Evolutionary conservation across 2,113 vertebrate species (phyloP).

Genomic region (Pogona vitticeps): DNA sequence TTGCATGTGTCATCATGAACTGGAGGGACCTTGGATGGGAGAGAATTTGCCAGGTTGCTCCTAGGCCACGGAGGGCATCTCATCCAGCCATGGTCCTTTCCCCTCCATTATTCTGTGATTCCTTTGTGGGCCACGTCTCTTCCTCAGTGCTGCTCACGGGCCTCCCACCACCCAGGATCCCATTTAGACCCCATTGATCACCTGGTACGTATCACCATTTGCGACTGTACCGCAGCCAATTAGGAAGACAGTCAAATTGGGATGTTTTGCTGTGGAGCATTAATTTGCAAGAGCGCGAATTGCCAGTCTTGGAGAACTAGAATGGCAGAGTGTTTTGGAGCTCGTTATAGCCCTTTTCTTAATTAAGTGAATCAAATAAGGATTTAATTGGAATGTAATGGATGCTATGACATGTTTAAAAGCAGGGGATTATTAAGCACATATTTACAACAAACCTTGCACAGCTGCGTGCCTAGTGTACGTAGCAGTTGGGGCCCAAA

Average conservation of each 20-base stretch:
- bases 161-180: background rate
- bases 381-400: constrained; percentile 73
- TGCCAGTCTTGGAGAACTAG: background rate
- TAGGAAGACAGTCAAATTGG: constrained; percentile 7
- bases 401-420: constrained; percentile 68
- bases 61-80: no score
- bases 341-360: constrained; percentile 68
- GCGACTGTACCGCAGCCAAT: background rate
- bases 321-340: background rate
- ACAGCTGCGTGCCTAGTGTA: constrained; percentile 36
- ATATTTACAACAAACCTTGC: constrained; percentile 67
- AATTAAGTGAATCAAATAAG: constrained; percentile 74
- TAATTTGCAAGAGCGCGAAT: background rate
- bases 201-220: background rate
- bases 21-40: no score
- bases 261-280: background rate
- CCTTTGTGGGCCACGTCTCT: no score
- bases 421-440: constrained; percentile 73
- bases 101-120: no score
- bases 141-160: no score
- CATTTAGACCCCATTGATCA: background rate
- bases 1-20: no score
- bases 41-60: no score
- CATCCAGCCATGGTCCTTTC: no score
- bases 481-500: background rate